Conservation (phyloP, 2,797 vertebrate species). For the Karalla daura region DNA sequence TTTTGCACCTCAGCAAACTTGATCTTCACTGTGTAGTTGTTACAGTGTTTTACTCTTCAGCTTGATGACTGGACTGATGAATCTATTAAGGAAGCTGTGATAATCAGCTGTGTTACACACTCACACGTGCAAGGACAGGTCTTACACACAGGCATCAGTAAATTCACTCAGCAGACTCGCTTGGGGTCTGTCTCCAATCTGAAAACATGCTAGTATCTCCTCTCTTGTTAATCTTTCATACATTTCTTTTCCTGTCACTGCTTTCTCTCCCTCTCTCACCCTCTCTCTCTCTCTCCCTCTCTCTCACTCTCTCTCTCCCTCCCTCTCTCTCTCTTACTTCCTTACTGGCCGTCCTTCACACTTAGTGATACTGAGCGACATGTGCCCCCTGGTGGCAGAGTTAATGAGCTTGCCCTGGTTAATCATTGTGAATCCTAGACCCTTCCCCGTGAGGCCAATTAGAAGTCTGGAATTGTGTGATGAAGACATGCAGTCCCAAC, state of each 20-base stretch:
- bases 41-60: background rate
- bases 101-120: background rate
- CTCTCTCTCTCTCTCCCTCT: too few species aligned
- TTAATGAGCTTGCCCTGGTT: slow-evolving; percentile 55
- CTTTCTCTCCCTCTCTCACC: background rate
- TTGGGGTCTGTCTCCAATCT: background rate
- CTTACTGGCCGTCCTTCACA: slow-evolving; percentile 27
- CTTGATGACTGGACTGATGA: background rate
- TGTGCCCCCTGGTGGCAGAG: slow-evolving; percentile 76
- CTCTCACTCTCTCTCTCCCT: too few species aligned
- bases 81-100: background rate
- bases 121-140: background rate
- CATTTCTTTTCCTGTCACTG: background rate
- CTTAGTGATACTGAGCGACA: slow-evolving; percentile 67
- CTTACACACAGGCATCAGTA: background rate
- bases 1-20: background rate
- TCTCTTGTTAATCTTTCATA: background rate
- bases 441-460: slow-evolving; percentile 54
- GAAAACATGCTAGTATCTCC: background rate
- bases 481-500: slow-evolving; percentile 38
- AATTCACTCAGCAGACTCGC: slow-evolving; percentile 1
- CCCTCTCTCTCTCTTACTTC: slow-evolving; percentile 23
- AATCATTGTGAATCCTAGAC: slow-evolving; percentile 44
- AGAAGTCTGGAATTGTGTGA: slow-evolving; percentile 40
- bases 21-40: background rate